A percentile compares a stretch with the other conserved stretches of the same genome.
Conservation (phyloP, 2,888 invertebrate species). For the Hydriomena furcata region DNA sequence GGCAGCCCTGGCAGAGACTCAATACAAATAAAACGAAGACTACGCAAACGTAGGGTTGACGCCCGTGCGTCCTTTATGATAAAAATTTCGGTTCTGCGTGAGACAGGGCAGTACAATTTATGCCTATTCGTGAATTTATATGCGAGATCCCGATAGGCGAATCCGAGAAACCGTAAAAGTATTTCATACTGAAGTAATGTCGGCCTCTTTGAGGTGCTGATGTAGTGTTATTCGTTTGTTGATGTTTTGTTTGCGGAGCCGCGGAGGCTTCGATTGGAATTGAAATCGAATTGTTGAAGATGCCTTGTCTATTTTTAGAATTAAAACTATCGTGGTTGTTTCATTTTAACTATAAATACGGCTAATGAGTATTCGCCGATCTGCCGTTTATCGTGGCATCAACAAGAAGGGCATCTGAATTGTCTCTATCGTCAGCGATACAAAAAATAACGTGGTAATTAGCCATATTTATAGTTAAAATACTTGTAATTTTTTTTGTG, state of each 20-base stretch:
- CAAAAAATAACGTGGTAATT: too few relatives aligned
- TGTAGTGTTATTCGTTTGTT: constrained; percentile 17
- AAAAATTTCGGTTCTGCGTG: constrained; percentile 22
- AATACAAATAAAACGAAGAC: constrained; percentile 32
- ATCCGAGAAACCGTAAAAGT: constrained; percentile 36
- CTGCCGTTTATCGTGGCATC: too few relatives aligned
- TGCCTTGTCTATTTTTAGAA: too few relatives aligned
- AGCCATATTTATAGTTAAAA: too few relatives aligned
- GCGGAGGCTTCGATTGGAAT: neutral
- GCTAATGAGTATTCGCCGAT: too few relatives aligned
- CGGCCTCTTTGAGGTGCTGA: constrained; percentile 23
- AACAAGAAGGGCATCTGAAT: too few relatives aligned
- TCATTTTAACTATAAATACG: too few relatives aligned
- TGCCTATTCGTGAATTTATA: constrained; percentile 40
- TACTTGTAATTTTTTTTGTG: too few relatives aligned
- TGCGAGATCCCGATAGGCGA: constrained; percentile 30
- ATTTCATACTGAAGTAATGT: constrained; percentile 34
- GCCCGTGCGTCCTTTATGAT: constrained; percentile 38
- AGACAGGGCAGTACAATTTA: constrained; percentile 32
- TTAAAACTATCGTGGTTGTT: too few relatives aligned
- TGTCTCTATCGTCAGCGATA: too few relatives aligned
- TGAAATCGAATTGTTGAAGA: neutral
- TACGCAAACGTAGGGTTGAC: constrained; percentile 39
- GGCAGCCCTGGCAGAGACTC: constrained; percentile 23
- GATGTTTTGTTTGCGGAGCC: constrained; percentile 25